These are phyloP conservation scores for Eilema griseolum DNA, from an alignment of 2,888 invertebrate genomes.

Conservation along the genomic window DNA sequence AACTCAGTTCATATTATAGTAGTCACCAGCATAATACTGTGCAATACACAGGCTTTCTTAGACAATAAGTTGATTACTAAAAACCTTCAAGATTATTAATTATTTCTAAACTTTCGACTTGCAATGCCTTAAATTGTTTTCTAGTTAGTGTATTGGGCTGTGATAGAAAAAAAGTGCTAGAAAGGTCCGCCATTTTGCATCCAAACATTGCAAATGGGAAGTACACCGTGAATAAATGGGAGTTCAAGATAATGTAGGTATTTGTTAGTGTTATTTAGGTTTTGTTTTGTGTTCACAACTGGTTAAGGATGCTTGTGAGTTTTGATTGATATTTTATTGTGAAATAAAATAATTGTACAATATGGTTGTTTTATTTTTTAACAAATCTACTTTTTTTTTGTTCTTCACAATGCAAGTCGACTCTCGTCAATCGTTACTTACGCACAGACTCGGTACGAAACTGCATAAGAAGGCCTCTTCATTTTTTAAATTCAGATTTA, in stretches of 20 bases:
- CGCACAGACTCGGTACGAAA: no score
- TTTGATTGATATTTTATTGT: slow-evolving; percentile 84
- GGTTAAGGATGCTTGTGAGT: slow-evolving; percentile 79
- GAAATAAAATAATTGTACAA: slow-evolving; percentile 80
- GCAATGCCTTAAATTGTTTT: slow-evolving; percentile 41
- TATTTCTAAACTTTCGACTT: slow-evolving; percentile 41
- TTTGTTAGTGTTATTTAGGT: slow-evolving; percentile 75
- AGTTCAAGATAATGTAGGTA: slow-evolving; percentile 62
- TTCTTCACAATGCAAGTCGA: background rate
- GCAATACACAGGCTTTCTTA: slow-evolving; percentile 24
- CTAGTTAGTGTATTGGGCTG: slow-evolving; percentile 54
- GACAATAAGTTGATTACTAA: slow-evolving; percentile 38
- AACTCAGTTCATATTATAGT: slow-evolving; percentile 9
- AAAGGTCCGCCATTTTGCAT: slow-evolving; percentile 53
- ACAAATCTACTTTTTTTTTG: background rate
- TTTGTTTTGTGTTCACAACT: slow-evolving; percentile 78
- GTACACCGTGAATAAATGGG: slow-evolving; percentile 42
- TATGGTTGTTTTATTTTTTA: slow-evolving; percentile 48
- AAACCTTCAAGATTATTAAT: slow-evolving; percentile 36
- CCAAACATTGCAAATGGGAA: slow-evolving; percentile 41
- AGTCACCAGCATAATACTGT: slow-evolving; percentile 32
- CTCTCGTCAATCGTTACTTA: background rate
- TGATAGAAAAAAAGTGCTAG: slow-evolving; percentile 55
- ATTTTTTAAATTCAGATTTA: no score
- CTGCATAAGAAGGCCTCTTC: no score